Conservation (phyloP, 2,113 vertebrate species). For the Notechis scutatus region DNA sequence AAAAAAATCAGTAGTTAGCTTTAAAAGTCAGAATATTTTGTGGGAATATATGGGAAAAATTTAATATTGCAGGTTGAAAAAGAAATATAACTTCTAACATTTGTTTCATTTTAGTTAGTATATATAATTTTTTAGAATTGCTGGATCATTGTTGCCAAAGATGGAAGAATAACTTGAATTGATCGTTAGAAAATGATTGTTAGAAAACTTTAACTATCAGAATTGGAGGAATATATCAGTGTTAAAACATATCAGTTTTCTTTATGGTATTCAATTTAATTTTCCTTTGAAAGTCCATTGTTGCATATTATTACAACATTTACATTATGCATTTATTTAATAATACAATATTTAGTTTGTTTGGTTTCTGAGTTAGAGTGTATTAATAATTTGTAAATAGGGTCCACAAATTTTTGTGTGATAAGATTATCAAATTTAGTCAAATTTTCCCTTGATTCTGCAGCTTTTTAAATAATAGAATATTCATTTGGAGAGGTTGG, state of each 20-base stretch:
- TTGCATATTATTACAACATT: not conserved
- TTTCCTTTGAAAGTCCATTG: not conserved
- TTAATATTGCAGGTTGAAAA: not conserved
- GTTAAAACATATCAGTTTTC: not conserved
- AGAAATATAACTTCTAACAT: not conserved
- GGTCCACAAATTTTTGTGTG: not conserved
- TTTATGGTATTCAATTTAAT: not conserved
- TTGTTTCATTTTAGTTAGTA: not conserved
- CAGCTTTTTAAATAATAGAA: not conserved
- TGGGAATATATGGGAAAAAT: not conserved
- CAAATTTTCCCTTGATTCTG: not conserved
- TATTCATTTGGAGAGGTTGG: not conserved
- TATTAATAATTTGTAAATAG: not conserved
- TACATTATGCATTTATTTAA: not conserved
- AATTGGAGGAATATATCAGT: not conserved
- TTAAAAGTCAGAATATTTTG: not conserved
- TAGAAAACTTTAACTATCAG: not conserved
- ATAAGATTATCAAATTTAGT: not conserved
- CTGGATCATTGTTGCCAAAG: not conserved
- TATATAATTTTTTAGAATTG: not conserved
- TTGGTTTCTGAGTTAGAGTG: not conserved
- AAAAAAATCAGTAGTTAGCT: not conserved
- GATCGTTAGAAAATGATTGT: not conserved
- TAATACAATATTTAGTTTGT: not conserved
- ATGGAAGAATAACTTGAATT: not conserved